Percentiles rank a stretch among this genome's conserved stretches.
These are phyloP conservation scores for Pterostichus madidus DNA, from an alignment of 2,888 invertebrate species.

Conservation along the genomic window DNA sequence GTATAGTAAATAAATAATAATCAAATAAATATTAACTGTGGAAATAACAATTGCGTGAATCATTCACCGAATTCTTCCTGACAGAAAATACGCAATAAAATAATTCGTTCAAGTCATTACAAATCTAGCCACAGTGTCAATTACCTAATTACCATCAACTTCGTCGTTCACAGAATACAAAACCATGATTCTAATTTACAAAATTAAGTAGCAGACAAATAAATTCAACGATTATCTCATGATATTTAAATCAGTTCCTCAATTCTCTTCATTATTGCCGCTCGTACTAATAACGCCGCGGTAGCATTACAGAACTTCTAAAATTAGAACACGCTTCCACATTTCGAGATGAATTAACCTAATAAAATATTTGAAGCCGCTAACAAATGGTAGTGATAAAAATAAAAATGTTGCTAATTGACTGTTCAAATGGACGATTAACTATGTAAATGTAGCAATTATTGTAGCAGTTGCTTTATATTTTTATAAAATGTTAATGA, in stretches of 20 bases:
- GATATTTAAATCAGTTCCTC: constrained; percentile 5
- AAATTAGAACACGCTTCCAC: not conserved
- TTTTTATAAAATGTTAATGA: not conserved
- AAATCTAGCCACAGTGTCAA: not conserved
- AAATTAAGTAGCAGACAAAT: not conserved
- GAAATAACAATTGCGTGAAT: too few relatives aligned
- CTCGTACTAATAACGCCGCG: not conserved
- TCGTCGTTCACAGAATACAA: not conserved
- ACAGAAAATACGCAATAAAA: too few relatives aligned
- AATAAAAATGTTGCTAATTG: constrained; percentile 7
- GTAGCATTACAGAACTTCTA: not conserved
- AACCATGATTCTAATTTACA: not conserved
- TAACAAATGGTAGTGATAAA: not conserved
- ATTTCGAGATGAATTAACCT: not conserved
- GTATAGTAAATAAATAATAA: too few relatives aligned
- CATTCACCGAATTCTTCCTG: too few relatives aligned
- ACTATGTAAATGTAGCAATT: constrained; percentile 8
- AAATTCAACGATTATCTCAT: constrained; percentile 7
- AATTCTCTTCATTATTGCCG: not conserved
- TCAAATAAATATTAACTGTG: too few relatives aligned
- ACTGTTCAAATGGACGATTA: not conserved
- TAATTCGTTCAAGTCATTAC: too few relatives aligned
- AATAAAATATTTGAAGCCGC: not conserved
- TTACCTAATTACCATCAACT: not conserved
- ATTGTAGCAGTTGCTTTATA: not conserved